Evolutionary conservation across 2,797 vertebrate genomes (phyloP).

Genomic region (Sebastes nivosus): DNA sequence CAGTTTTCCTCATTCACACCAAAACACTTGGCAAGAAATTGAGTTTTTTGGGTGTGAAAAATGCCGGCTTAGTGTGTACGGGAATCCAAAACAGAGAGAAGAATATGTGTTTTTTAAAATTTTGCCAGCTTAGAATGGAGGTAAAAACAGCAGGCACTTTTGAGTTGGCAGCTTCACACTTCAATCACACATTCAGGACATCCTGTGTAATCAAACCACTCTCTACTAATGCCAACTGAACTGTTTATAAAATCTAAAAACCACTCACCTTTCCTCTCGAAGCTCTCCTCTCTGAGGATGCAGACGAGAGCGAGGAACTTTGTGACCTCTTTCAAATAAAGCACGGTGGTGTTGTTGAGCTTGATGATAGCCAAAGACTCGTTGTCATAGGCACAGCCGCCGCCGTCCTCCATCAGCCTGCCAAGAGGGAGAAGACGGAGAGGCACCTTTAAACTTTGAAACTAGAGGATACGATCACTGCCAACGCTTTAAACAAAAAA

Average conservation of each 20-base stretch:
- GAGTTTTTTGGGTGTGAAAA: too few species aligned
- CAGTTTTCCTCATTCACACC: not conserved
- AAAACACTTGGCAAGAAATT: not conserved
- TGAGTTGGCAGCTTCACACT: not conserved
- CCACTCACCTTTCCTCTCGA: conserved; percentile 92
- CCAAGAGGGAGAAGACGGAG: not conserved
- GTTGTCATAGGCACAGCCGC: conserved; percentile 94
- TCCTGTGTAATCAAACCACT: not conserved
- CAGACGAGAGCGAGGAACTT: conserved; percentile 96
- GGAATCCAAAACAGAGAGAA: not conserved
- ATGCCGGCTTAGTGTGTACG: not conserved
- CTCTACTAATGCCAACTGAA: not conserved
- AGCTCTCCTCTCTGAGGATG: conserved; percentile 97
- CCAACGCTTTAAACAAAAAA: too few species aligned
- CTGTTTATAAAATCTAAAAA: not conserved
- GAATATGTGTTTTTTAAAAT: not conserved
- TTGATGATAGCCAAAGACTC: conserved; percentile 98
- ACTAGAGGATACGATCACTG: not conserved
- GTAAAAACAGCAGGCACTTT: not conserved
- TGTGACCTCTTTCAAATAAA: conserved; percentile 98
- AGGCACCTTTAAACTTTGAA: not conserved
- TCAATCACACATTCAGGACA: not conserved
- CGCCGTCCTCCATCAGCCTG: conserved; percentile 93
- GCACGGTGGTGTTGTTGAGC: conserved; percentile 96
- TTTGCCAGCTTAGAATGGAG: not conserved